Percentiles rank a stretch among this genome's conserved stretches.
These are phyloP conservation scores for Zaprionus vittiger DNA, from an alignment of 1,140 invertebrate species.

Conservation along the genomic window DNA sequence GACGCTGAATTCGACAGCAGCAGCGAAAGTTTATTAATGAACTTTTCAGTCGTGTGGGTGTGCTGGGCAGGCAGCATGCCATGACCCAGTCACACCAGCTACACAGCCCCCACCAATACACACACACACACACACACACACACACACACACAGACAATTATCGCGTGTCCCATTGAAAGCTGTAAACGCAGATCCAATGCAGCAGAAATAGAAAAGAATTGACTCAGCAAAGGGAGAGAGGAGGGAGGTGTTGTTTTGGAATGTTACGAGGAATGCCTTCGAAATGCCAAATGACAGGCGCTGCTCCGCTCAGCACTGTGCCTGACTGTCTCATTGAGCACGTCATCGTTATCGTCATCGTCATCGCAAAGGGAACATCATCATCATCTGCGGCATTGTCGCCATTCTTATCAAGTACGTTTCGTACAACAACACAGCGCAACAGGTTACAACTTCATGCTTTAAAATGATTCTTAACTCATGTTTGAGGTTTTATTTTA, in stretches of 20 bases:
- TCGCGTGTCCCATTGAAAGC: constrained; percentile 49
- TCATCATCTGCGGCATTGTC: constrained; percentile 41
- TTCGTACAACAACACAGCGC: constrained; percentile 32
- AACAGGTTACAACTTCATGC: not conserved
- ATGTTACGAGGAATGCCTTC: constrained; percentile 71
- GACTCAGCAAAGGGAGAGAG: constrained; percentile 10
- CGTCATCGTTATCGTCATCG: constrained; percentile 48
- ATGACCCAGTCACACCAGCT: constrained; percentile 43
- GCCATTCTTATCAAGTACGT: constrained; percentile 68
- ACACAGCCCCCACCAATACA: not conserved
- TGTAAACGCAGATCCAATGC: constrained; percentile 56
- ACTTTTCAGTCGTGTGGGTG: constrained; percentile 53
- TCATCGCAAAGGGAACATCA: constrained; percentile 16
- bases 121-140: constrained; percentile 22
- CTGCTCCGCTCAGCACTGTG: not conserved
- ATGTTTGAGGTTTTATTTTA: not conserved
- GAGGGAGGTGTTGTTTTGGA: constrained; percentile 36
- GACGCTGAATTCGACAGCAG: constrained; percentile 70
- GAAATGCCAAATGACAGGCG: constrained; percentile 56
- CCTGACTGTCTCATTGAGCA: constrained; percentile 55
- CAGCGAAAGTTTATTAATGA: constrained; percentile 80
- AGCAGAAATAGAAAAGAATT: constrained; percentile 37
- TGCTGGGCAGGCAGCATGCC: not conserved
- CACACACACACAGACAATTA: constrained; percentile 30
- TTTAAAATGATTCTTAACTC: not conserved